Evolutionary conservation across 2,113 vertebrate genomes (phyloP), one percentile per base, ranked within the genome.

Genomic region (Serinus canaria): DNA sequence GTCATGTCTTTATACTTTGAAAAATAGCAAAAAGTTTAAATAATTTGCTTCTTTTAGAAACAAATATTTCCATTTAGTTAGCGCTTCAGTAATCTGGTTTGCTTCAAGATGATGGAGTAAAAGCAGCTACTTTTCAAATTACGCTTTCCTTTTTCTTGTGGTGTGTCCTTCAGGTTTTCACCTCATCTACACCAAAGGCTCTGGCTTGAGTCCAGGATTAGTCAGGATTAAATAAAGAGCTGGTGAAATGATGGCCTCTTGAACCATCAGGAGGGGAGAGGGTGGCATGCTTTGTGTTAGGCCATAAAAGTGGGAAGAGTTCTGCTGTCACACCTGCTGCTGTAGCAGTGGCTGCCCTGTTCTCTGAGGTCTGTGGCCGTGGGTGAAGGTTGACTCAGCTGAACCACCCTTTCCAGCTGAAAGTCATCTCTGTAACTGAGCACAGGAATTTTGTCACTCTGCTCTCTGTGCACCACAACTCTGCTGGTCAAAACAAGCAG

Each of bases 391-490:
- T 94, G 72, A 16, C 63, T 50, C 55, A 58, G 66, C 19, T 33
- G 13, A 64, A 10, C 37, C 28, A 46, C n/a, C 18, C 28, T 66
- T 68, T 56, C 30, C 47, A 79, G 10, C 31, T 72, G 33, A 69
- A 63, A 64, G n/a, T 64, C 7, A 21, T 27, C 30, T n/a, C 82
- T 0, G 0, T 44, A 68, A 39, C 43, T 24, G 22, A 41, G 33
- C 30, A 10, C 7, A 11, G 44, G 47, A 53, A 41, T 47, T 56
- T 21, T 43, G 49, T 56, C 31, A 17, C 15, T 80, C 33, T 84
- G 35, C 13, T 56, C 44, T 27, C 63, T 44, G 4, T 35, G 37
- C 41, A 27, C 64, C 5, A 52, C 16, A 72, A 10, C 44, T 28
- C 4, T 30, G 25, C 18, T 33, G 49, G 31, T 46, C 43, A 69